phyloP scores from a whole-genome alignment of 1,140 invertebrate species.

The Drosophila tropicalis region DNA sequence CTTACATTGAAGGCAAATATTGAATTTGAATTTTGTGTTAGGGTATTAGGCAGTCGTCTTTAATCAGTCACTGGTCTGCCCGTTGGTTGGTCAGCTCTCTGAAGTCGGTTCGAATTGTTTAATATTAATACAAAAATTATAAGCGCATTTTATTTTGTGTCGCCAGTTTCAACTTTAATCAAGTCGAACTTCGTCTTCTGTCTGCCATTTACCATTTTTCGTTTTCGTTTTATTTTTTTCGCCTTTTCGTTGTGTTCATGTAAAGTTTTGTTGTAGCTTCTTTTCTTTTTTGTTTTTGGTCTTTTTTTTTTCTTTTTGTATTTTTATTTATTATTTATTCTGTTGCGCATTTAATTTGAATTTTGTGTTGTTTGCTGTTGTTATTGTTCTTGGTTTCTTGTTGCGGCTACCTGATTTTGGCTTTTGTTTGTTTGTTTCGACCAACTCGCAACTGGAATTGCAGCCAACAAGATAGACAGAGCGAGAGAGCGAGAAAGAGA shows the following conservation, averaged over 20 bases:
- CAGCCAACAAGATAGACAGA: neutral
- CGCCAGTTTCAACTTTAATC: constrained; percentile 59
- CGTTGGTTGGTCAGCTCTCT: constrained; percentile 34
- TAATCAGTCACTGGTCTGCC: neutral
- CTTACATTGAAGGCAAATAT: too few species aligned
- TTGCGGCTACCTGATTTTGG: constrained; percentile 55
- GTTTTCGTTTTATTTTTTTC: constrained; percentile 16
- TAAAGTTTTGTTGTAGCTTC: constrained; percentile 12
- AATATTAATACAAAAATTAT: constrained; percentile 65
- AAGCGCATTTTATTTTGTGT: constrained; percentile 68
- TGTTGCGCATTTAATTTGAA: constrained; percentile 68
- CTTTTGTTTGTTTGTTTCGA: constrained; percentile 24
- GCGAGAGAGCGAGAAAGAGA: neutral
- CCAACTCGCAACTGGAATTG: constrained; percentile 30
- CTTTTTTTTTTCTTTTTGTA: constrained; percentile 9
- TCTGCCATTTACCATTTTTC: constrained; percentile 23
- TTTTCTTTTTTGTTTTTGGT: constrained; percentile 13
- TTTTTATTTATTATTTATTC: constrained; percentile 58
- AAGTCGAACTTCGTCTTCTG: constrained; percentile 40
- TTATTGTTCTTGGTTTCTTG: constrained; percentile 22
- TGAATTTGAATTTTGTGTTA: neutral
- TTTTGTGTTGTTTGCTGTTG: constrained; percentile 32
- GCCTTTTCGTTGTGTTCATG: neutral
- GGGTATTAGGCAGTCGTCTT: neutral
- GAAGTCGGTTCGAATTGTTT: constrained; percentile 43